Percentiles rank a stretch among this genome's conserved stretches.
These are phyloP conservation scores for Nyctalus aviator DNA, from an alignment of 2,797 vertebrate species.

Conservation along the genomic window DNA sequence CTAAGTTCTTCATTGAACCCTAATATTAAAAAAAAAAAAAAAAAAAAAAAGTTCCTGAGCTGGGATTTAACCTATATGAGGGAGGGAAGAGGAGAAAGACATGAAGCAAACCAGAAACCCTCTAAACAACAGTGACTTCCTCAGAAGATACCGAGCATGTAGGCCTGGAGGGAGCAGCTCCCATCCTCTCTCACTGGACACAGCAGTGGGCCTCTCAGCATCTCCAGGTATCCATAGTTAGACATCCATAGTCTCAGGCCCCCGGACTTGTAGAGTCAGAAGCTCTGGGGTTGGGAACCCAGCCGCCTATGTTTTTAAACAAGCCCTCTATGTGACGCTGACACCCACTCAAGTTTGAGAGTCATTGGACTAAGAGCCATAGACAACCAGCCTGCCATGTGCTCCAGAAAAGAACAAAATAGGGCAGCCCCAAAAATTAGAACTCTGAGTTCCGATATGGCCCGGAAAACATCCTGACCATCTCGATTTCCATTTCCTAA, in stretches of 20 bases:
- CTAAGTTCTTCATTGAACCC: not conserved
- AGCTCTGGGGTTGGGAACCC: not conserved
- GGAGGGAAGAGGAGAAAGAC: not conserved
- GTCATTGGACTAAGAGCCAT: not conserved
- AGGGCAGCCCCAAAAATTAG: not conserved
- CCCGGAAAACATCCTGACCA: not conserved
- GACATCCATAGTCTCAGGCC: not conserved
- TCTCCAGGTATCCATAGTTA: not conserved
- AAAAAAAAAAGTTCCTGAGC: constrained; percentile 55
- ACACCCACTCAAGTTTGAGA: not conserved
- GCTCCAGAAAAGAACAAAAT: not conserved
- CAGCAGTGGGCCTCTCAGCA: not conserved
- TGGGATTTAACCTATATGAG: not conserved
- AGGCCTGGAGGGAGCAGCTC: not conserved
- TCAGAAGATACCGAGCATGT: not conserved
- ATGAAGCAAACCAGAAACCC: not conserved
- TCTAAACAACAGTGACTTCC: not conserved
- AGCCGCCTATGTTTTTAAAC: not conserved
- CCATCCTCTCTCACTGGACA: not conserved
- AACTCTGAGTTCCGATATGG: not conserved
- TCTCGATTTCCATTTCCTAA: constrained; percentile 34
- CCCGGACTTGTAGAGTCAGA: not conserved
- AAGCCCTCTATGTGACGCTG: not conserved
- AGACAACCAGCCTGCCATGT: not conserved
- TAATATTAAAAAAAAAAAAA: constrained; percentile 8